These are phyloP conservation scores for Spatulosminthurus flaviceps DNA, from an alignment of 2,888 invertebrate species.

Conservation along the genomic window DNA sequence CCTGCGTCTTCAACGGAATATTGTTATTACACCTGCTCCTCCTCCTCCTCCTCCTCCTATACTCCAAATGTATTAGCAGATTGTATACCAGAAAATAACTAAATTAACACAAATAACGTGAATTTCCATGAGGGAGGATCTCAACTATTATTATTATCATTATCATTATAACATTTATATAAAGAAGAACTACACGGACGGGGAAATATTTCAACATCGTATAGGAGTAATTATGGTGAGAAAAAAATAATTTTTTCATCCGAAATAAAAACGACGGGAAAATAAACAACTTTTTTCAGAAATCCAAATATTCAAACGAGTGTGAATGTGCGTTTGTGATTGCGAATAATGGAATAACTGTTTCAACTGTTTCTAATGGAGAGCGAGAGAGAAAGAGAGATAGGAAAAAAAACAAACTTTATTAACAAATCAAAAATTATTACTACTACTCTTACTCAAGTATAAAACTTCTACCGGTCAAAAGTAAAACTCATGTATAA, in stretches of 20 bases:
- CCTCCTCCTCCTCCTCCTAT: too few species aligned
- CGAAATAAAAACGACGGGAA: neutral
- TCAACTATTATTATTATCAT: neutral
- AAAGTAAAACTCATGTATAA: too few species aligned
- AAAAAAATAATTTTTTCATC: neutral
- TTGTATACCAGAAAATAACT: neutral
- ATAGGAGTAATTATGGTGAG: neutral
- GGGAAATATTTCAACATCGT: too few species aligned
- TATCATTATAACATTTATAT: neutral
- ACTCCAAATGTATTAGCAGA: too few species aligned
- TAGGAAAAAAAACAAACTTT: neutral
- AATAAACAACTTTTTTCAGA: too few species aligned
- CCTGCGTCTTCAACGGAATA: conserved; percentile 39
- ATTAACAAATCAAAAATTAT: neutral
- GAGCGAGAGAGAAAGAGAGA: neutral
- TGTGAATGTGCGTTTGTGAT: too few species aligned
- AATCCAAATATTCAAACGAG: too few species aligned
- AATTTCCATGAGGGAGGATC: too few species aligned
- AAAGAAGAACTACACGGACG: neutral
- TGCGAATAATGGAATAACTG: neutral
- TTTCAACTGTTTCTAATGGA: neutral
- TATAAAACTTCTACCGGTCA: too few species aligned
- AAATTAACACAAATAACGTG: neutral
- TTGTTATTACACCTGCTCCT: conserved; percentile 30
- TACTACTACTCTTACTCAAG: neutral